phyloP scores from a whole-genome alignment of 2,888 invertebrate genomes.

The Rhyacophila evoluta region DNA sequence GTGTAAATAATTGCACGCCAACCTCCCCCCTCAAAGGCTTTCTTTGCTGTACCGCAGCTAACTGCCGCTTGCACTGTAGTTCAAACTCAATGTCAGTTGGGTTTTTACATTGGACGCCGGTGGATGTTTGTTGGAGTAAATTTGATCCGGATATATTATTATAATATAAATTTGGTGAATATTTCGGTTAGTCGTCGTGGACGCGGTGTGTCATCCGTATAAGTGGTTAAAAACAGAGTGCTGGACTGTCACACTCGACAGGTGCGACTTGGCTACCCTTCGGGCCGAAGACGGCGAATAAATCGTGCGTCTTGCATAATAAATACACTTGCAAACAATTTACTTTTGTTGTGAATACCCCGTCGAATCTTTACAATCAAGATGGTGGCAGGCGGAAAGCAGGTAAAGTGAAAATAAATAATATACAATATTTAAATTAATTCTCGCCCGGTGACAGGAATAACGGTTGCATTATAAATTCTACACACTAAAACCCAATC shows the following conservation, averaged over 20 bases:
- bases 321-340: neutral
- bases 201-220: slow-evolving; percentile 58
- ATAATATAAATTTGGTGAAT: neutral
- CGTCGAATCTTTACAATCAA: slow-evolving; percentile 57
- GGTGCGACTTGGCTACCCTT: slow-evolving; percentile 61
- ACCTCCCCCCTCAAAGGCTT: slow-evolving; percentile 17
- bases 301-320: slow-evolving; percentile 43
- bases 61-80: slow-evolving; percentile 35
- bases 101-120: slow-evolving; percentile 23
- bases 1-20: slow-evolving; percentile 13
- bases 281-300: slow-evolving; percentile 55
- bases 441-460: neutral
- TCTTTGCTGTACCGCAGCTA: neutral
- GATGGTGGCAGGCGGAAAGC: slow-evolving; percentile 71
- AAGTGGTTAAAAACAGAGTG: slow-evolving; percentile 66
- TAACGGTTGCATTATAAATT: no score
- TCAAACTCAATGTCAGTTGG: slow-evolving; percentile 36
- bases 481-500: no score
- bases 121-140: neutral
- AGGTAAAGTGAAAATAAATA: slow-evolving; percentile 59
- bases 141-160: neutral
- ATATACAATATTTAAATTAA: no score
- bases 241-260: slow-evolving; percentile 68
- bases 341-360: slow-evolving; percentile 34
- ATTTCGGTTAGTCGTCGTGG: slow-evolving; percentile 30